phyloP scores from a whole-genome alignment of 2,888 invertebrate genomes.

The Dicyrtomina minuta region DNA sequence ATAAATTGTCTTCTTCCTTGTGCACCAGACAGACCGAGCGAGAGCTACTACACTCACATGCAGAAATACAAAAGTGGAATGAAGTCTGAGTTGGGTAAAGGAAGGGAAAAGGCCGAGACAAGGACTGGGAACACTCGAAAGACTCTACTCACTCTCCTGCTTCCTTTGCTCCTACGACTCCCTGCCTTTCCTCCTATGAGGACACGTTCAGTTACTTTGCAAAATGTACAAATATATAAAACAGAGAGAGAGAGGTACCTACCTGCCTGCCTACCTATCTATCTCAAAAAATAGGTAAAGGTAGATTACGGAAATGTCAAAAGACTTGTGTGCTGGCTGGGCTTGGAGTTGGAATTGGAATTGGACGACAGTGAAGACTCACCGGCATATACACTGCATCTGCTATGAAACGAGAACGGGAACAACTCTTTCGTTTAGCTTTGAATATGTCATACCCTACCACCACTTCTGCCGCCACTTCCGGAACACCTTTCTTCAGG shows the following conservation, averaged over 20 bases:
- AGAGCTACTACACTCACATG: background rate
- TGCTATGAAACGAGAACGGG: background rate
- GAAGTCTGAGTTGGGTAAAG: too few relatives aligned
- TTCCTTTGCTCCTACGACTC: background rate
- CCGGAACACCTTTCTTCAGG: constrained; percentile 35
- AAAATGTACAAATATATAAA: background rate
- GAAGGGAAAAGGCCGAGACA: constrained; percentile 8
- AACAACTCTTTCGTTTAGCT: constrained; percentile 5
- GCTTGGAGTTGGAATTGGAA: too few relatives aligned
- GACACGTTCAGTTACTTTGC: background rate
- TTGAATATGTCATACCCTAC: constrained; percentile 15
- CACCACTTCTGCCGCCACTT: constrained; percentile 33
- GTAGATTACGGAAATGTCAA: constrained; percentile 8
- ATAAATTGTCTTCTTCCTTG: constrained; percentile 10
- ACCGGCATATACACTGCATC: constrained; percentile 11
- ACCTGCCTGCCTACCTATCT: background rate
- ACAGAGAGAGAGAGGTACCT: background rate
- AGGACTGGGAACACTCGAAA: background rate
- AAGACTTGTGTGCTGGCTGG: constrained; percentile 3
- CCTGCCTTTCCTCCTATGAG: background rate
- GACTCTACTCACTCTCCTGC: background rate
- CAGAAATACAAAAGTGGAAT: background rate
- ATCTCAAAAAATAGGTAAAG: background rate
- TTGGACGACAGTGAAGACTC: constrained; percentile 16
- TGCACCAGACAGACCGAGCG: constrained; percentile 10